Base-by-base conservation (phyloP, 1,140 invertebrate genomes). In the Lepidurus apus region DNA sequence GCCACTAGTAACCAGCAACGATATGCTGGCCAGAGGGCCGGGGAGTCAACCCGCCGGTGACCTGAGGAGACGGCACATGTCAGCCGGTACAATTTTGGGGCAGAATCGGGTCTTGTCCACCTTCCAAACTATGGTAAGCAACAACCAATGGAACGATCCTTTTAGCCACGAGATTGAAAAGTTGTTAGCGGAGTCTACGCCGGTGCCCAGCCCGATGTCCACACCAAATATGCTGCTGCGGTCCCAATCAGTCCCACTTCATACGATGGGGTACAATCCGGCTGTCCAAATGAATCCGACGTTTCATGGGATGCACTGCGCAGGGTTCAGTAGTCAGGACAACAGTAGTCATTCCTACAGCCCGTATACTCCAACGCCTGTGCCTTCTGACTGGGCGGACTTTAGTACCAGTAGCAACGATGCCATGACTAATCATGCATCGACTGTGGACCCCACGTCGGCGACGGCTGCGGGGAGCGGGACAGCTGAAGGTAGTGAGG, bases 201-300 rank as follows among this genome's bases (percentile, higher is more conserved):
- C 65, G 42, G 43, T 74, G 34, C 53, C 75, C 13, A n/a, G 43
- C 26, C 42, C 24, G 10, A 10, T n/a, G 7, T 13, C 53, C 17
- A n/a, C 53, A 11, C 21, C 53, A 21, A 65, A 21, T 21, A 21
- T 65, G 43, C 34, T 86, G 3, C 90, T 89, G 80, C 87, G 92
- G 73, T 92, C 91, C 5, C 91, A 92, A 82, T 93, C 91, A 0
- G 92, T 93, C 34, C 92, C 92, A 0, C 83, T 92, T n/a, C 89
- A 91, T 81, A 88, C 89, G 76, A 90, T 90, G 89, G 84, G 86
- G 43, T 65, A 17, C n/a, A 65, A 65, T 21, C 53, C 17, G 13
- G 8, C 53, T 13, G 6, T 65, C 17, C 53, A 65, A 34, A 34
- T 34, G 53, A 65, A 65, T 65, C 13, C 53, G 53, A n/a, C 21